Evolutionary conservation across 2,797 vertebrate genomes (phyloP).

Genomic region (Leptoclinus maculatus): DNA sequence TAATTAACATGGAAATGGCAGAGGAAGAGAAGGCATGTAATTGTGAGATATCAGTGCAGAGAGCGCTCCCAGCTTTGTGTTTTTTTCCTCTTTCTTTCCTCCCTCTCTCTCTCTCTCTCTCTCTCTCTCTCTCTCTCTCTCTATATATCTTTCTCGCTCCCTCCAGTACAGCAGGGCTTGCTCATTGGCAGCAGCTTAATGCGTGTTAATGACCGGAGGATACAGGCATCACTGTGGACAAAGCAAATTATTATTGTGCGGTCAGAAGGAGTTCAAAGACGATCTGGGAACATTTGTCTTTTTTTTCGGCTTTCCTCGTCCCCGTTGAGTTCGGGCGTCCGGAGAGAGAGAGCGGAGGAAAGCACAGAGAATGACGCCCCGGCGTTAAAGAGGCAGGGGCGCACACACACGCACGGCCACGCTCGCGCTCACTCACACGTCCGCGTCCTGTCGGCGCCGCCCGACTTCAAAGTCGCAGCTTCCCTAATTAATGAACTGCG

Average conservation of each 20-base stretch:
- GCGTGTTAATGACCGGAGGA: slow-evolving; percentile 95
- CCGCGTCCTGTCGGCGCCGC: slow-evolving; percentile 81
- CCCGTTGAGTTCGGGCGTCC: slow-evolving; percentile 91
- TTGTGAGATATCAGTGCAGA: slow-evolving; percentile 95
- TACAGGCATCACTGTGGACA: slow-evolving; percentile 95
- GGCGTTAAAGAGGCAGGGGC: slow-evolving; percentile 82
- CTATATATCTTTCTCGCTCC: slow-evolving; percentile 36
- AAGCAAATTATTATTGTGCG: slow-evolving; percentile 97
- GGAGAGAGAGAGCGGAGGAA: slow-evolving; percentile 57
- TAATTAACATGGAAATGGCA: slow-evolving; percentile 99
- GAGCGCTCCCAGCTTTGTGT: slow-evolving; percentile 87
- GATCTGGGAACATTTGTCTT: slow-evolving; percentile 70
- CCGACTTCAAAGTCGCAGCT: slow-evolving; percentile 99
- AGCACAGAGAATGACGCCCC: slow-evolving; percentile 85
- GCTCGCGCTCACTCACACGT: slow-evolving; percentile 54
- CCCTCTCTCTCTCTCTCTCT: slow-evolving; percentile 23
- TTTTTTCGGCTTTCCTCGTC: slow-evolving; percentile 82
- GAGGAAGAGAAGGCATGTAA: slow-evolving; percentile 95
- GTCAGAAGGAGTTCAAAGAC: slow-evolving; percentile 99
- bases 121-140: slow-evolving; percentile 28
- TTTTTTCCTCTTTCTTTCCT: slow-evolving; percentile 40
- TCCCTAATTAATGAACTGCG: slow-evolving; percentile 99
- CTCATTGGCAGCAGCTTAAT: slow-evolving; percentile 93
- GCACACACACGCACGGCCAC: slow-evolving; percentile 39
- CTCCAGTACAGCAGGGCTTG: slow-evolving; percentile 86